A percentile compares a stretch with the other conserved stretches of the same genome.
phyloP scores from a whole-genome alignment of 2,113 vertebrate genomes.

The Siniperca chuatsi region DNA sequence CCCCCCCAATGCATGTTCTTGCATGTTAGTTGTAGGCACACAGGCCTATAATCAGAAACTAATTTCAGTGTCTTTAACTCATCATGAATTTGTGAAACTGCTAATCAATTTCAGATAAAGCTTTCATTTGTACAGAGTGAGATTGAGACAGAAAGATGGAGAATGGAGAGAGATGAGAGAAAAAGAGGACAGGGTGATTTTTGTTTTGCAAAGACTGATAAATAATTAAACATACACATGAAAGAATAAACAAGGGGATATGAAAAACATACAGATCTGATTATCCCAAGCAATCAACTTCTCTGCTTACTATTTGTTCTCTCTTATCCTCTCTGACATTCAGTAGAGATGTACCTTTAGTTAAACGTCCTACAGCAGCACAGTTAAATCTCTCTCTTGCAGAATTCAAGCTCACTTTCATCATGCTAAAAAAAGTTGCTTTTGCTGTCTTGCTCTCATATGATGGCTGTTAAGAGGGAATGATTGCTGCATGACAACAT shows the following conservation, averaged over 20 bases:
- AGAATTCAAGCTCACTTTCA: slow-evolving; percentile 11
- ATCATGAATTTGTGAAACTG: slow-evolving; percentile 46
- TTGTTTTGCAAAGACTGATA: background rate
- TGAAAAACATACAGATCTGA: background rate
- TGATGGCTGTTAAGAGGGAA: slow-evolving; percentile 30
- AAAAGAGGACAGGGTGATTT: background rate
- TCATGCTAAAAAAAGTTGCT: background rate
- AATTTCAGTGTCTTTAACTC: slow-evolving; percentile 46
- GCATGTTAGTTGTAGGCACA: slow-evolving; percentile 8
- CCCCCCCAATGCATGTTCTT: background rate
- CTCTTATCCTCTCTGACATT: background rate
- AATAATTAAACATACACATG: background rate
- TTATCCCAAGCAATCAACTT: background rate
- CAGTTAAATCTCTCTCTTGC: background rate
- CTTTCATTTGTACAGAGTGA: slow-evolving; percentile 17
- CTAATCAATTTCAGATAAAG: slow-evolving; percentile 41
- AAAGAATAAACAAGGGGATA: background rate
- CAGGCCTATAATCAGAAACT: slow-evolving; percentile 54
- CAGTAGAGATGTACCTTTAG: background rate
- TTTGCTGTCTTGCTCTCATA: slow-evolving; percentile 6
- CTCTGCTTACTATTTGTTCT: background rate
- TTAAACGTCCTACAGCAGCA: background rate
- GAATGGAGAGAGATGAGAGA: slow-evolving; percentile 7
- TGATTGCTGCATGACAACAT: slow-evolving; percentile 20
- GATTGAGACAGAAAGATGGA: slow-evolving; percentile 6